Evolutionary conservation across 2,888 invertebrate genomes (phyloP).

Genomic region (Labia minor): DNA sequence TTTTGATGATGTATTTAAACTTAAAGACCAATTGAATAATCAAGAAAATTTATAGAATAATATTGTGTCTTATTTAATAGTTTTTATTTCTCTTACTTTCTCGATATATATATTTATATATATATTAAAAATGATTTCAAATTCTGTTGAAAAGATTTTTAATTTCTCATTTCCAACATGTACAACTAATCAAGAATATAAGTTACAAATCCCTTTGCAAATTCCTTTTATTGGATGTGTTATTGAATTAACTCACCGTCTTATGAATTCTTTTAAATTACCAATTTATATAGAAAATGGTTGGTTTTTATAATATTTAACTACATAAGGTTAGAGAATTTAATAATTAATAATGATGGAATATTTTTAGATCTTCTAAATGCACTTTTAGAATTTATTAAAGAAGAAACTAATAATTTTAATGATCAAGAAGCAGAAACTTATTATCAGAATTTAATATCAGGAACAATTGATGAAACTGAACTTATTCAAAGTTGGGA

Average conservation of each 20-base stretch:
- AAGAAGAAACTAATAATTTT: constrained; percentile 52
- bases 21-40: neutral
- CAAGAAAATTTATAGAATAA: neutral
- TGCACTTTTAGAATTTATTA: constrained; percentile 52
- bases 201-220: constrained; percentile 49
- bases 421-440: constrained; percentile 54
- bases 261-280: constrained; percentile 55
- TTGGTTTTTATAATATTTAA: constrained; percentile 31
- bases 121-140: neutral
- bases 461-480: constrained; percentile 57
- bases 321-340: neutral
- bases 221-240: constrained; percentile 50
- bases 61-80: too few species aligned
- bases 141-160: constrained; percentile 32
- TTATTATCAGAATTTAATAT: constrained; percentile 48
- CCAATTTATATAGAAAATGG: constrained; percentile 58
- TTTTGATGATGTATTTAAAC: neutral
- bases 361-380: constrained; percentile 45
- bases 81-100: too few species aligned
- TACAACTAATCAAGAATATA: constrained; percentile 44
- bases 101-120: too few species aligned
- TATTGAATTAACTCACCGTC: constrained; percentile 52
- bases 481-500: constrained; percentile 69
- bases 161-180: constrained; percentile 47
- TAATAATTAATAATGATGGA: too few species aligned